Percentiles rank a stretch among this genome's conserved stretches.
These are phyloP conservation scores for Zaprionus bogoriensis DNA, from an alignment of 2,888 invertebrate genomes.

Conservation along the genomic window DNA sequence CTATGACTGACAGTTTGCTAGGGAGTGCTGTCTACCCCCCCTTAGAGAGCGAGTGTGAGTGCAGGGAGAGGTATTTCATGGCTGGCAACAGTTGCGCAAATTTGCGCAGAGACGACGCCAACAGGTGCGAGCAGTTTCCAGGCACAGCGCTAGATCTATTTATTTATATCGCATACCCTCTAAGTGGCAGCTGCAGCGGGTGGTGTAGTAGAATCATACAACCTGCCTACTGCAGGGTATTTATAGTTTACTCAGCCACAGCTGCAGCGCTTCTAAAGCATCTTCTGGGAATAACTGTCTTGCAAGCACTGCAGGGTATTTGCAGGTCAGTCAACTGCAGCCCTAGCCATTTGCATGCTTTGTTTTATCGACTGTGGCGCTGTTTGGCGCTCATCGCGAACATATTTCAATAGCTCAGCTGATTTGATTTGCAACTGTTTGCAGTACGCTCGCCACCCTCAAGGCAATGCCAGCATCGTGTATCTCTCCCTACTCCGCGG, in stretches of 20 bases:
- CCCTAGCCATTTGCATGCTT: too few species aligned
- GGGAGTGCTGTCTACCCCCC: neutral
- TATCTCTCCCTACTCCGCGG: neutral
- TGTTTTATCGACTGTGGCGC: slow-evolving; percentile 7
- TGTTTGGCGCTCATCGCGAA: slow-evolving; percentile 43
- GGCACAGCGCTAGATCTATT: slow-evolving; percentile 54
- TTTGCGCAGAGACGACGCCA: slow-evolving; percentile 60
- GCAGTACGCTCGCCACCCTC: slow-evolving; percentile 26
- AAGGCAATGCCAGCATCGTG: slow-evolving; percentile 30
- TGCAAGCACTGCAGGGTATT: slow-evolving; percentile 3
- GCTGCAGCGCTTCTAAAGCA: too few species aligned
- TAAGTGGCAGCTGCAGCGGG: too few species aligned
- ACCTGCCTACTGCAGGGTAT: too few species aligned
- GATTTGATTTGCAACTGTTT: slow-evolving; percentile 43
- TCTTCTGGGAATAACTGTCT: too few species aligned
- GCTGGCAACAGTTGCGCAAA: slow-evolving; percentile 65
- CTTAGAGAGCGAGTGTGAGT: neutral
- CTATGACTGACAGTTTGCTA: slow-evolving; percentile 7
- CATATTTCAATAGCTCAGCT: slow-evolving; percentile 43
- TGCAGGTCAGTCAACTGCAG: neutral
- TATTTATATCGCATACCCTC: slow-evolving; percentile 60
- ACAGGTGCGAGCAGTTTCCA: slow-evolving; percentile 62
- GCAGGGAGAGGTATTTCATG: slow-evolving; percentile 1
- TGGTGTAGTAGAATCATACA: too few species aligned
- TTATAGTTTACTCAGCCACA: too few species aligned